Base-by-base conservation (phyloP, 2,113 vertebrate species). In the Clarias macrocephalus region DNA sequence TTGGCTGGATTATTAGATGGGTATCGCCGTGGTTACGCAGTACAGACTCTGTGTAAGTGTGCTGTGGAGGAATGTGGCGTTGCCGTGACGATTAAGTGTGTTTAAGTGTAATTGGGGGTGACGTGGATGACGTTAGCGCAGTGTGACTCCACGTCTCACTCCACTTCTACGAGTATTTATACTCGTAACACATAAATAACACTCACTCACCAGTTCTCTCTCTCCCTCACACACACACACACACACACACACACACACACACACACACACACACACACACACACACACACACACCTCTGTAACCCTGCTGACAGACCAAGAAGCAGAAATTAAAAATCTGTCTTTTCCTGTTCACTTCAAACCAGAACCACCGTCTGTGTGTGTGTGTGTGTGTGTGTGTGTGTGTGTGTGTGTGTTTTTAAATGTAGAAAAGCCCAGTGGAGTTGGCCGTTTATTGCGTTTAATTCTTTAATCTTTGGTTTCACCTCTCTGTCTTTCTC, bases 271-370 rank as follows among this genome's bases (percentile, higher is more conserved):
- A 86, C 83, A 88, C 57, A 82, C 83, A 87, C 65, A 82, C 86
- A 68, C 76, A 80, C 62, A 80, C 81, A 84, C 65, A 75, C 72
- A 85, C 10, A 10, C 30, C 21, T 23, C 76, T 28, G 85, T 76
- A 30, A 89, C 76, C 82, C 84, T 54, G 88, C 82, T 88, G 85
- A 86, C 85, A 82, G 86, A 68, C 82, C 86, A 72, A 89, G 83
- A 42, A 23, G 80, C 80, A 79, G 72, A 88, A 87, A 89, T 88
- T 76, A 87, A 85, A 88, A 85, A 88, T 85, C 48, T 59, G 66
- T 88, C 62, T 66, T 42, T 68, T 33, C 42, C 28, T 30, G 85
- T 90, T 90, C 82, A 59, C 63, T n/a, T 89, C 86, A 83, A 80
- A 80, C 30, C 62, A 59, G 33, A 65, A 52, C 42, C 56, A 25